Conservation (phyloP, 2,113 vertebrate species). For the Corydoras maculifer region DNA sequence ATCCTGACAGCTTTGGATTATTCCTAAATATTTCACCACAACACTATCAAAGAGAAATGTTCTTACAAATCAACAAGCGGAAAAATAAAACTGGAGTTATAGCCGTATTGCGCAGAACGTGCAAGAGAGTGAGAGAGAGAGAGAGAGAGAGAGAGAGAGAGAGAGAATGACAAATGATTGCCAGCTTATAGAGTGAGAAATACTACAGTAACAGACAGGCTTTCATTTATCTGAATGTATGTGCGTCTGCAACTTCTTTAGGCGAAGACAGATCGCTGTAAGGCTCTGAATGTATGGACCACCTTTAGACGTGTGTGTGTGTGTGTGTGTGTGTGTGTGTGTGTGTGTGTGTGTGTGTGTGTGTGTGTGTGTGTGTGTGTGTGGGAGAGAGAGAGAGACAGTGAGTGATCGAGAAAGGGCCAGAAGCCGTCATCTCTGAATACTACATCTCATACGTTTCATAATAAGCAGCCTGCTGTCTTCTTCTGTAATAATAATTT, state of each 20-base stretch:
- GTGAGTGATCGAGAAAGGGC: no score
- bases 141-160: constrained; percentile 1
- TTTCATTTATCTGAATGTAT: constrained; percentile 35
- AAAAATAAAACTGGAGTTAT: no score
- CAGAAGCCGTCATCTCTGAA: no score
- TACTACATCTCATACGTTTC: no score
- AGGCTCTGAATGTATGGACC: constrained; percentile 7
- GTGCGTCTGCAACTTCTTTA: constrained; percentile 15
- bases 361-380: neutral
- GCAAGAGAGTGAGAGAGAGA: constrained; percentile 19
- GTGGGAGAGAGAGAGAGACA: neutral
- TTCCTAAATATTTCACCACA: no score
- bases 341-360: neutral
- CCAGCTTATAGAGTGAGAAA: constrained; percentile 40
- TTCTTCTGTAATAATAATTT: no score
- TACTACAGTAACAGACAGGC: constrained; percentile 31
- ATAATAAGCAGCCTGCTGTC: no score
- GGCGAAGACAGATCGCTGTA: constrained; percentile 16
- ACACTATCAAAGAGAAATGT: neutral
- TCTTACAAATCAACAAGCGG: no score
- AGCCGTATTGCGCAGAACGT: neutral
- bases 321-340: neutral
- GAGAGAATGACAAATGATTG: constrained; percentile 39
- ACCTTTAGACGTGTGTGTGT: neutral
- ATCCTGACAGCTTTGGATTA: no score